phyloP scores from a whole-genome alignment of 2,888 invertebrate species.

The Plagodis dolabraria region DNA sequence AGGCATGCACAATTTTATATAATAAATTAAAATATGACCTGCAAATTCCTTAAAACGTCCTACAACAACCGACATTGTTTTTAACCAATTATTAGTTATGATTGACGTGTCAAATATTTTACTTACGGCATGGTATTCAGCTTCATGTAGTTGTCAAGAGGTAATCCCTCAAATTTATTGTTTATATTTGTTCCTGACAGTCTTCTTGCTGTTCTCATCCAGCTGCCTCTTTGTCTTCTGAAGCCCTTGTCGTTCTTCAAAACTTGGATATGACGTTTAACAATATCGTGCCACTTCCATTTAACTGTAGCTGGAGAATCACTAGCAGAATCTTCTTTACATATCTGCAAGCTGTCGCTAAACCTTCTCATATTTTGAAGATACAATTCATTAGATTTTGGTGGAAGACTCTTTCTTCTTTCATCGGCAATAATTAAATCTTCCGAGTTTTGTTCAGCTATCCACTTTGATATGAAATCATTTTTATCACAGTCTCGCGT shows the following conservation, averaged over 20 bases:
- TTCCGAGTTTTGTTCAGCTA: slow-evolving; percentile 80
- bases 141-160: slow-evolving; percentile 75
- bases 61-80: too few relatives aligned
- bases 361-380: slow-evolving; percentile 80
- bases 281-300: slow-evolving; percentile 83
- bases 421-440: slow-evolving; percentile 76
- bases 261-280: slow-evolving; percentile 78
- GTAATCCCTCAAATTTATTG: slow-evolving; percentile 62
- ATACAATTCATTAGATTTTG: slow-evolving; percentile 80
- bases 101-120: background rate
- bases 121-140: slow-evolving; percentile 81
- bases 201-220: slow-evolving; percentile 77
- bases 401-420: slow-evolving; percentile 78
- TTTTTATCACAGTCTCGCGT: slow-evolving; percentile 83
- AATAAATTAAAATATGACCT: background rate
- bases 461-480: slow-evolving; percentile 83
- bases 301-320: slow-evolving; percentile 80
- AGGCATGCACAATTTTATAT: slow-evolving; percentile 46
- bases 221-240: slow-evolving; percentile 77
- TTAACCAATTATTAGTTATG: too few relatives aligned
- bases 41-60: background rate
- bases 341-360: slow-evolving; percentile 80
- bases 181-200: slow-evolving; percentile 68
- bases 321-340: slow-evolving; percentile 81
- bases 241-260: slow-evolving; percentile 79